Conservation (phyloP, 2,888 invertebrate species). For the Elaeidobius kamerunicus region DNA sequence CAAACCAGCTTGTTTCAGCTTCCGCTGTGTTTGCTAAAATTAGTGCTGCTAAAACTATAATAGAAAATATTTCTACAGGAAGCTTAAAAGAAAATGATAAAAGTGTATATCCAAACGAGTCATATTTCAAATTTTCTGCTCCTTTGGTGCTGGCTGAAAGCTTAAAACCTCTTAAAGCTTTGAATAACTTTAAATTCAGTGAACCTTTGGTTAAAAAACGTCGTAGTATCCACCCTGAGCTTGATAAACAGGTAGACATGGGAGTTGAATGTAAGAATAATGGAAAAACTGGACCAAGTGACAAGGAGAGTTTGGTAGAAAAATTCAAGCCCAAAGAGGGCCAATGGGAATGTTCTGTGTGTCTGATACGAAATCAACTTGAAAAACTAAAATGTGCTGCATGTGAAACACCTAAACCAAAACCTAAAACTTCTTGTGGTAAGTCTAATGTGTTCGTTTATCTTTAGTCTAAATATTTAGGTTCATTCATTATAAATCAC, state of each 20-base stretch:
- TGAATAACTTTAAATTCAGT: constrained; percentile 58
- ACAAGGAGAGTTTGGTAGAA: constrained; percentile 41
- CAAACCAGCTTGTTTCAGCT: neutral
- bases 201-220: constrained; percentile 50
- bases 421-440: constrained; percentile 8
- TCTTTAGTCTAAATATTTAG: neutral
- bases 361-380: constrained; percentile 56
- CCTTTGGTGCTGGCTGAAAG: constrained; percentile 52
- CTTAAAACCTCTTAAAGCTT: constrained; percentile 49
- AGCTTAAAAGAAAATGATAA: too few species aligned
- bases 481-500: neutral
- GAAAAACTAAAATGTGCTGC: constrained; percentile 53
- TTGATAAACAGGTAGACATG: constrained; percentile 32
- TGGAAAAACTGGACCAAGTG: constrained; percentile 28
- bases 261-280: constrained; percentile 27
- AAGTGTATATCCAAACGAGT: too few species aligned
- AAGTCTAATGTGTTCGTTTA: neutral
- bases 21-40: neutral
- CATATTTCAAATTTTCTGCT: constrained; percentile 50
- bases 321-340: constrained; percentile 38
- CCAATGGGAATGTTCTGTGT: constrained; percentile 58
- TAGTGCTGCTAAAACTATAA: neutral
- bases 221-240: constrained; percentile 25
- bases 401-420: constrained; percentile 53
- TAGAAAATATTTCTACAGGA: neutral